Evolutionary conservation across 2,113 vertebrate species (phyloP).

Genomic region (Chloropsis cyanopogon): DNA sequence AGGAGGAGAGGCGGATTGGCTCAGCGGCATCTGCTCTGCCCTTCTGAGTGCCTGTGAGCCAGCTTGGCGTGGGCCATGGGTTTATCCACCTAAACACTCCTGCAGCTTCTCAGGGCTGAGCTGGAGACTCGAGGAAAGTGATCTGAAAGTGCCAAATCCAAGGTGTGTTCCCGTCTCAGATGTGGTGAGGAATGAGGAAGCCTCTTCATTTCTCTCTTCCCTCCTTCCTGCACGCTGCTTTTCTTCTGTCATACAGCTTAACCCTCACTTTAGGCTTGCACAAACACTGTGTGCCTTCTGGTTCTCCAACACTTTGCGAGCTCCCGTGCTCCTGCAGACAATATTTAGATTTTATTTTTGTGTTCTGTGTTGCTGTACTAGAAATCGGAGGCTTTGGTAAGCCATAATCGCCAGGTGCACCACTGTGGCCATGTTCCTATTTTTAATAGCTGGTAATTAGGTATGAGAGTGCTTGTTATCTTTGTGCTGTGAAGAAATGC

Average conservation of each 20-base stretch:
- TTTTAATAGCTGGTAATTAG: slow-evolving; percentile 9
- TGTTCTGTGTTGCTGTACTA: background rate
- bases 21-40: background rate
- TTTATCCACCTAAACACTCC: background rate
- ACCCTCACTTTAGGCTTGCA: background rate
- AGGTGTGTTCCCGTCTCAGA: background rate
- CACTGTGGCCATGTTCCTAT: background rate
- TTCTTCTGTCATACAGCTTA: background rate
- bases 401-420: background rate
- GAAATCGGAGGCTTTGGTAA: background rate
- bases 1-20: background rate
- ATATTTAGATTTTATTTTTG: background rate
- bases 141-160: background rate
- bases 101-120: background rate
- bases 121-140: background rate
- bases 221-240: background rate
- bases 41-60: background rate
- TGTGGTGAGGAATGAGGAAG: background rate
- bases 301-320: fast-evolving
- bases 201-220: background rate
- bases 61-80: background rate
- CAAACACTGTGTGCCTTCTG: background rate
- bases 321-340: background rate
- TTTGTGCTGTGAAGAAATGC: background rate
- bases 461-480: background rate